Evolutionary conservation across 53 echinoderm and acorn worm species (phyloP), one percentile per base, ranked within the genome.

Genomic region (Crossaster papposus): DNA sequence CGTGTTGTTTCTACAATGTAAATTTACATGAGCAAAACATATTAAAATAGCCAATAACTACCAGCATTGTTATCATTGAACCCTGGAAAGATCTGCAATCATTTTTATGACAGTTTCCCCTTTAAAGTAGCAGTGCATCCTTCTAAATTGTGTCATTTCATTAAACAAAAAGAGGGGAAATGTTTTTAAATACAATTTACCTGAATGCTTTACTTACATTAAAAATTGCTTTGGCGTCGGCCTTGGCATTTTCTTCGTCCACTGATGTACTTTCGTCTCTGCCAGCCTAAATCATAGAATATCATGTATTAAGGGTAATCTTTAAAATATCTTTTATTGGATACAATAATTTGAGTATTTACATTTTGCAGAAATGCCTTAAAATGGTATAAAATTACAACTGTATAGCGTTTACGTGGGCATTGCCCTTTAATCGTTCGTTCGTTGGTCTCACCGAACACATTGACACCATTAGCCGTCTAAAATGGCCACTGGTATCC

Each of bases 401-500:
- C 9, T 44, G 5, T 44, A 9, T 5, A 9, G 44, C 0, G 44
- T 44, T 7, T 44, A 44, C 2, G 44, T 44, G 9, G 5, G 5
- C 44, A 44, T 44, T 5, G 44, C 44, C 44, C 44, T 9, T 44
- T 44, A 44, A 44, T 7, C 44, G 44, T 44, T 28, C 24, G 68
- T 68, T 28, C 28, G 9, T 20, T 28, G 28, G 37, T 26, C 34
- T 89, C 36, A 92, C 92, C 77, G 88, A 65, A 50, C 92, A 89
- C 81, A 88, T 81, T 22, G 89, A 80, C 13, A 92, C 20, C 76
- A 92, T 72, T 10, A 92, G 89, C 10, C 92, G 92, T 58, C 81
- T 88, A 77, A 92, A 92, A 28, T 92, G 73, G 3, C 92, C 92
- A 34, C 92, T 92, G 30, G 92, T 92, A n/a, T 92, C 92, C 9